Evolutionary conservation across 2,888 invertebrate species (phyloP).

Genomic region (Pterostichus madidus): DNA sequence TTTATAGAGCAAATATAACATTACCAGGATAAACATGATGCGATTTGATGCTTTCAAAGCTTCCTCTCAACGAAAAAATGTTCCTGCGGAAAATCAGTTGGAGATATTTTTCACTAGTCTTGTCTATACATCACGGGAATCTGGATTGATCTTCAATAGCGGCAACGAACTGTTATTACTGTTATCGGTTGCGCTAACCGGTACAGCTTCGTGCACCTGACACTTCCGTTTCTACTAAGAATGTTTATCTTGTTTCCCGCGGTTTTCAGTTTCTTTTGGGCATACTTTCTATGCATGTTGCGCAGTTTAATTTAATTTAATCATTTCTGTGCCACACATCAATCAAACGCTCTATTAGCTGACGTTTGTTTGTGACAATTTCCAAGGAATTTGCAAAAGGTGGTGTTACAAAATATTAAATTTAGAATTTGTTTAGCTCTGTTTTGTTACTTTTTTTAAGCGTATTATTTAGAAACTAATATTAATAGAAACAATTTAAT

Average conservation of each 20-base stretch:
- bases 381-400: too few species aligned
- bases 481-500: too few species aligned
- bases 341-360: too few species aligned
- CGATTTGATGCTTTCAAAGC: constrained; percentile 20
- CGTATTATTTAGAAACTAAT: too few species aligned
- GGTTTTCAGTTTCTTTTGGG: too few species aligned
- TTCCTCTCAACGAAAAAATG: constrained; percentile 10
- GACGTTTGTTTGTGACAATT: too few species aligned
- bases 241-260: constrained; percentile 29
- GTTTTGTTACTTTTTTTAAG: too few species aligned
- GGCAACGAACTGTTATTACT: constrained; percentile 18
- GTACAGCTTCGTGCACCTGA: constrained; percentile 26
- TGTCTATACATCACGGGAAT: constrained; percentile 38
- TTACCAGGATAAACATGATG: not conserved
- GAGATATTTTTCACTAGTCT: constrained; percentile 36
- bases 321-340: too few species aligned
- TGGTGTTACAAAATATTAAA: too few species aligned
- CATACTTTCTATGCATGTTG: too few species aligned
- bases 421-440: too few species aligned
- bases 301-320: not conserved
- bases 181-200: constrained; percentile 26
- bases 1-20: constrained; percentile 19
- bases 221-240: constrained; percentile 16
- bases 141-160: constrained; percentile 31
- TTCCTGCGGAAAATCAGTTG: not conserved